Base-by-base conservation (phyloP, 2,888 invertebrate species). In the Polia nebulosa region DNA sequence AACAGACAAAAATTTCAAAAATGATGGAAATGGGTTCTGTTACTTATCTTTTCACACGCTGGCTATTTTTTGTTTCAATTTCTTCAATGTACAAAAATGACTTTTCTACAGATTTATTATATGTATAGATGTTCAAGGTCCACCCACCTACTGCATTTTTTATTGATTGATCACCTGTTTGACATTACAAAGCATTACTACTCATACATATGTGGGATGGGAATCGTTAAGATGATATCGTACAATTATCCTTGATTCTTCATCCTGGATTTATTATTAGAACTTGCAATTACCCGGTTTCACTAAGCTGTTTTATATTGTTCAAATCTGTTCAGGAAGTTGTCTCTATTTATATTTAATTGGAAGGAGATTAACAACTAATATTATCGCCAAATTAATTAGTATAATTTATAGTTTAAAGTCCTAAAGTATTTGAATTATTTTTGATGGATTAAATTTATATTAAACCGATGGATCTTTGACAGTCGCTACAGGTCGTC, bases 211-310 rank as follows among this genome's bases (percentile, higher is more conserved):
- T 13, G 41, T 59, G 34, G 59, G 49, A 51, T 36, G n/a, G 9
- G 8, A 47, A 59, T 36, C 9, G 7, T 32, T 59, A 15, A 36
- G 72, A 69, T 69, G 3, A 32, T 39, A 72, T 72, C 29, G 22
- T 52, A 29, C 36, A 61, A 27, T 39, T 69, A 11, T 25, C 44
- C 62, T 72, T 72, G 52, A 13, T 32, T 29, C 13, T 52, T 52
- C 25, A 61, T 61, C 52, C 29, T 52, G 36, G 25, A 61, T 44
- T 9, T 11, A 52, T 29, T 52, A 27, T 3, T 44, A 60, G 15
- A 25, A 59, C 34, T 44, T 32, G 11, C 32, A 22, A 49, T 57
- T 25, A 57, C n/a, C 20, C n/a, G 29, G 9, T 17, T 56, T n/a
- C 17, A 27, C 13, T 27, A 34, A 51, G 17, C 22, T 39, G 3